These are phyloP conservation scores for Cossypha dichroa DNA, from an alignment of 2,797 vertebrate species.

Conservation along the genomic window DNA sequence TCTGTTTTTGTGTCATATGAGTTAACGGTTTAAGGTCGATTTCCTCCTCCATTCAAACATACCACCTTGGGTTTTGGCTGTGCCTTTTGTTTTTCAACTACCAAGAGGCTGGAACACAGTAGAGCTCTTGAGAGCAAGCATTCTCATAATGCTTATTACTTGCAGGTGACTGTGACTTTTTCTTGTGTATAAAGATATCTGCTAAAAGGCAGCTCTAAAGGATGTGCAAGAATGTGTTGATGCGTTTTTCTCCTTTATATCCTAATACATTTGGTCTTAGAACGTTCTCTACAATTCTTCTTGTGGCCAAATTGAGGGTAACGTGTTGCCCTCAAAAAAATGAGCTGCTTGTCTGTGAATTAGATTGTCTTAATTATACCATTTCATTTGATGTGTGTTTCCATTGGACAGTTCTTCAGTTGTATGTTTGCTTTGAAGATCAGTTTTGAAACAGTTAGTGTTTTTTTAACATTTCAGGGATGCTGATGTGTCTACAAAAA, in stretches of 20 bases:
- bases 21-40: background rate
- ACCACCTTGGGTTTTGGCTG: background rate
- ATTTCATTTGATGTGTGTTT: background rate
- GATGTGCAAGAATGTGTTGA: background rate
- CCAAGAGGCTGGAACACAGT: rapidly evolving
- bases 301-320: background rate
- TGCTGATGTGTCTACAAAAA: background rate
- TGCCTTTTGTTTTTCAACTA: background rate
- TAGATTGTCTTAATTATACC: background rate
- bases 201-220: background rate
- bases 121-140: background rate
- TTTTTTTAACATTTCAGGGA: background rate
- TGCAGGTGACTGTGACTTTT: background rate
- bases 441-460: background rate
- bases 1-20: rapidly evolving
- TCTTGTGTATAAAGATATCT: background rate
- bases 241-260: background rate
- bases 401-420: background rate
- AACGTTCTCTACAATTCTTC: background rate
- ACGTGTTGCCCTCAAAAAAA: background rate
- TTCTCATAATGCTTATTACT: background rate
- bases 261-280: background rate
- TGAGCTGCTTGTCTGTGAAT: background rate
- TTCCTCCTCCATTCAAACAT: background rate
- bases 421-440: background rate